Evolutionary conservation across 1,140 invertebrate species (phyloP).

Genomic region (Ephestia elutella): DNA sequence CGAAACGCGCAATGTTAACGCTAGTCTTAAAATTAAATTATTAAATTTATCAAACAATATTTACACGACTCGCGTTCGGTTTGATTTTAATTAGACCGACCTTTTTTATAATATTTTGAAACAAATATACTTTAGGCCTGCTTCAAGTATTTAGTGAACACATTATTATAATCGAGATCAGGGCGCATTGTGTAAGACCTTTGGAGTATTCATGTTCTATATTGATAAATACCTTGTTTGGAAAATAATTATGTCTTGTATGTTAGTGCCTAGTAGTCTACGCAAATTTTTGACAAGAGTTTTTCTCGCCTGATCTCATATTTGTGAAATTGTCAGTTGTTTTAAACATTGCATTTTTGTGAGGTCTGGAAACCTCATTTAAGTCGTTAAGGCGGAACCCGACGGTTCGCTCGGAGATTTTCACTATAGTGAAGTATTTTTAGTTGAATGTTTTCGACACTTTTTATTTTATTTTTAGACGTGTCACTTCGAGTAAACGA

Average conservation of each 20-base stretch:
- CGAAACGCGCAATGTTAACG: conserved; percentile 1
- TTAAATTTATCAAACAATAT: background rate
- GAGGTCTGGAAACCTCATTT: background rate
- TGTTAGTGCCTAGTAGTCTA: conserved; percentile 3
- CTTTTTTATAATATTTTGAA: conserved; percentile 3
- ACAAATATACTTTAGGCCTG: conserved; percentile 1
- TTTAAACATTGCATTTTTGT: background rate
- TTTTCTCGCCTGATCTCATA: background rate
- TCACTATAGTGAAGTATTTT: conserved; percentile 5
- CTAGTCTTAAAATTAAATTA: conserved; percentile 4
- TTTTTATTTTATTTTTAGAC: conserved; percentile 4
- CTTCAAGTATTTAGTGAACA: conserved; percentile 3
- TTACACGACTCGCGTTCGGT: background rate
- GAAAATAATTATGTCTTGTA: conserved; percentile 3
- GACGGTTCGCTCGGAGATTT: conserved; percentile 3
- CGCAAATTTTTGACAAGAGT: conserved; percentile 2
- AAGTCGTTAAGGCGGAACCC: background rate
- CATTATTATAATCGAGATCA: conserved; percentile 2
- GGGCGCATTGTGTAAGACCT: conserved; percentile 3
- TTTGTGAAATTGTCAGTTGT: background rate
- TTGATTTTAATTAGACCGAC: background rate
- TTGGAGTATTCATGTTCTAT: background rate
- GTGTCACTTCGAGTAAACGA: background rate
- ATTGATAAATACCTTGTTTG: conserved; percentile 4
- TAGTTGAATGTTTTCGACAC: conserved; percentile 3